Evolutionary conservation across 1,140 invertebrate species (phyloP).

Genomic region (Drosophila paulistorum): DNA sequence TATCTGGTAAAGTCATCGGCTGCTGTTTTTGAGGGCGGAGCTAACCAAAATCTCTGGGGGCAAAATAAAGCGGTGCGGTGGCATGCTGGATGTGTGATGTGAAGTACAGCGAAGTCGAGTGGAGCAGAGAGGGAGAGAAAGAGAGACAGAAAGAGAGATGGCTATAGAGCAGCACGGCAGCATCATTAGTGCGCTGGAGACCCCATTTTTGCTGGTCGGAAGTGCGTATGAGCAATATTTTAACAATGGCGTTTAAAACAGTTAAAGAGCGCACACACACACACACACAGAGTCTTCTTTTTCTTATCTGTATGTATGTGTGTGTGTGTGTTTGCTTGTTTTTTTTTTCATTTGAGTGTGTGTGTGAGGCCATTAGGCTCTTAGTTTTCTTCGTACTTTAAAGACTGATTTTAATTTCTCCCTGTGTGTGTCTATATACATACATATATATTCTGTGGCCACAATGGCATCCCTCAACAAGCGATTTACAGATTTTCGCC

Average conservation of each 20-base stretch:
- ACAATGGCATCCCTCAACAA: conserved; percentile 50
- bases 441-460: conserved; percentile 38
- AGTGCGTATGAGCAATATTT: conserved; percentile 82
- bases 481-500: conserved; percentile 38
- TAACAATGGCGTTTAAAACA: conserved; percentile 82
- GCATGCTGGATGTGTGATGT: neutral
- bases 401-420: conserved; percentile 73
- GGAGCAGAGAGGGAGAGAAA: neutral
- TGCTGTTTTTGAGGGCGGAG: conserved; percentile 57
- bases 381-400: conserved; percentile 67
- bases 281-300: neutral
- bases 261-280: conserved; percentile 69
- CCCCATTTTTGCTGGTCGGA: conserved; percentile 70
- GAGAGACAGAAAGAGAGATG: neutral
- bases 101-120: neutral
- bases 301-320: conserved; percentile 44
- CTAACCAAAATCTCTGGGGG: conserved; percentile 21
- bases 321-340: conserved; percentile 32
- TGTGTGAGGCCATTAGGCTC: conserved; percentile 66
- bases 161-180: conserved; percentile 43
- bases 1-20: conserved; percentile 59
- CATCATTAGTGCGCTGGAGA: conserved; percentile 77
- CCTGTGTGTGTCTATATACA: neutral
- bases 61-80: neutral
- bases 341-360: conserved; percentile 14